These are phyloP conservation scores for Oenanthe melanoleuca DNA, from an alignment of 2,113 vertebrate genomes.

Conservation along the genomic window DNA sequence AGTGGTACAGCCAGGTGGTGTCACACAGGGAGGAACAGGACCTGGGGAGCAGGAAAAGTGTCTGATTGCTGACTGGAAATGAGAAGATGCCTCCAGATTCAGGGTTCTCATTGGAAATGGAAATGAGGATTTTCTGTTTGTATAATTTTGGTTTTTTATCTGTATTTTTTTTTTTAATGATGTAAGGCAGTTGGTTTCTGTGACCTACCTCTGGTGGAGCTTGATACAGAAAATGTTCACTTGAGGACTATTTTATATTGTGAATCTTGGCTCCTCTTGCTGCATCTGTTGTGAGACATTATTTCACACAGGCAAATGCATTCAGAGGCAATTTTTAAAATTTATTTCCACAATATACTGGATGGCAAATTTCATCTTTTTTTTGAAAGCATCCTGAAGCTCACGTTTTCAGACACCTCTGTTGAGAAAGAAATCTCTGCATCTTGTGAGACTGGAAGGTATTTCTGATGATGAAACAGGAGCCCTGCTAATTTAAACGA, in stretches of 20 bases:
- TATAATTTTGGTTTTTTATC: accelerated
- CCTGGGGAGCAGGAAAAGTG: not conserved
- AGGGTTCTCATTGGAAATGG: not conserved
- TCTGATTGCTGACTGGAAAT: not conserved
- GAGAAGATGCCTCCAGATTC: not conserved
- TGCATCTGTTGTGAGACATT: not conserved
- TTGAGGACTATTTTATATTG: not conserved
- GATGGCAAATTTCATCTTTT: not conserved
- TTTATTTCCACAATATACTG: not conserved
- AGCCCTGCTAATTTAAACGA: not conserved
- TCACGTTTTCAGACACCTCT: not conserved
- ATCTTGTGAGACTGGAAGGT: not conserved
- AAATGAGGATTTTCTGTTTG: not conserved
- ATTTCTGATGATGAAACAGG: not conserved
- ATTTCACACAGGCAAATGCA: not conserved
- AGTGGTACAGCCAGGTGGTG: not conserved
- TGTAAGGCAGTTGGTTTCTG: not conserved
- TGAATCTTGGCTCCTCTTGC: not conserved
- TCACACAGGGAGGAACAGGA: not conserved
- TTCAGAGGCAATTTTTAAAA: not conserved
- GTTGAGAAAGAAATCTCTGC: not conserved
- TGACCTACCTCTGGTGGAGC: not conserved
- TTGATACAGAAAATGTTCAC: not conserved
- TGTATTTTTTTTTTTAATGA: not conserved
- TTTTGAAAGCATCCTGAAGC: not conserved